Base-by-base conservation (phyloP, 2,888 invertebrate species). In the Aphrophora alni region DNA sequence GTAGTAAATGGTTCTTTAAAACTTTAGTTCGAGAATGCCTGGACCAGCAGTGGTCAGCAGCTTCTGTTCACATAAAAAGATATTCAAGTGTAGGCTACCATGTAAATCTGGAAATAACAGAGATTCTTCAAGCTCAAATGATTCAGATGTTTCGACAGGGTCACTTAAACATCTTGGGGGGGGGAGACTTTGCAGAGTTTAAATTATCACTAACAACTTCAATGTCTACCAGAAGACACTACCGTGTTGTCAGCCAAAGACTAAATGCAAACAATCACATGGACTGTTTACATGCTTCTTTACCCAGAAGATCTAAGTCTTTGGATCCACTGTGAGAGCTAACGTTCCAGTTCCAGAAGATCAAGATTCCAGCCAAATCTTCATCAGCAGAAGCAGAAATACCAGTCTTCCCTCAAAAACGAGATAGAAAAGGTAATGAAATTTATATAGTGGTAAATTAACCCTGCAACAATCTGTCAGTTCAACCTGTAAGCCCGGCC, bases 61-160 rank as follows among this genome's bases (percentile, higher is more conserved):
- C 75, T 27, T 68, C 78, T 51, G 81, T 93, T 44, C 93, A 94
- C 85, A 94, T 95, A 26, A 91, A 95, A 81, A 90, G 95, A 78
- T 94, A 94, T 0, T 94, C 94, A 0, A 94, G 92, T 84, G 95
- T 95, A n/a, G n/a, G n/a, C n/a, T n/a, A 38, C 95, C 95, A 8
- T 95, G 95, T 86, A 95, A 95, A 87, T 91, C 93, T 25, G 92
- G 92, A 14, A 74, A 81, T 24, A 95, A 95, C 86, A 90, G 95
- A 81, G 95, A 95, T 87, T 95, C 95, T 0, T 95, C 95, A 0
- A 95, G 95, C 86, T 95, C 95, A 24, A 95, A 95, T 86, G 95
- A 95, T 87, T 95, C 95, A 0, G 95, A 95, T 0, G 95, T 95
- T 0, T 94, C 93, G 0, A 93, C 92, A 28, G 93, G 93, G 78